These are phyloP conservation scores for Euplagia quadripunctaria DNA, from an alignment of 2,888 invertebrate genomes.

Conservation along the genomic window DNA sequence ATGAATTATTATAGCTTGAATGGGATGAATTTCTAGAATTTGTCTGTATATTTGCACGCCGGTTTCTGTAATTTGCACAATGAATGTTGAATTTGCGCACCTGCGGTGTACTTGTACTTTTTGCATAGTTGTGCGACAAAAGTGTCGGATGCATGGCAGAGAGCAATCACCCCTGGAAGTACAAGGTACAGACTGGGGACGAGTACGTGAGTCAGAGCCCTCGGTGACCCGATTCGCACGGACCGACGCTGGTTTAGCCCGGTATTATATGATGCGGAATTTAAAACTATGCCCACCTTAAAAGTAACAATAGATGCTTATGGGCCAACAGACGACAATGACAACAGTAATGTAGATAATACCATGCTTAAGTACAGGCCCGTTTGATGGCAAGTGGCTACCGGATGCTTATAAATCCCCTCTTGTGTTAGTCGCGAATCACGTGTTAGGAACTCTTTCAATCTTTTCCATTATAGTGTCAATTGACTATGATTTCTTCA, in stretches of 20 bases:
- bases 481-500: too few species aligned
- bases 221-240: slow-evolving; percentile 80
- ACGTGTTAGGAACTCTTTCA: too few species aligned
- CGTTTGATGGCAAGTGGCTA: too few species aligned
- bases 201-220: slow-evolving; percentile 61
- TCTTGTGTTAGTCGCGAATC: too few species aligned
- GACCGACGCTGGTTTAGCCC: slow-evolving; percentile 45
- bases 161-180: slow-evolving; percentile 54
- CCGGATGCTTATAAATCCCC: too few species aligned
- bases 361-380: too few species aligned
- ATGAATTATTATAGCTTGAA: slow-evolving; percentile 57
- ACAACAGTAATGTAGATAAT: too few species aligned
- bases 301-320: neutral
- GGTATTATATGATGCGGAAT: slow-evolving; percentile 65
- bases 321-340: too few species aligned
- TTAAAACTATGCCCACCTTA: neutral
- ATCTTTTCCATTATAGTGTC: too few species aligned
- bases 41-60: slow-evolving; percentile 45
- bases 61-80: slow-evolving; percentile 64
- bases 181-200: slow-evolving; percentile 48
- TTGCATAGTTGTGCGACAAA: slow-evolving; percentile 48
- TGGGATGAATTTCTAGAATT: slow-evolving; percentile 58
- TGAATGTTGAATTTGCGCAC: slow-evolving; percentile 56
- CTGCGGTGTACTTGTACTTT: slow-evolving; percentile 46
- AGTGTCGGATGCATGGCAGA: slow-evolving; percentile 43